phyloP scores from a whole-genome alignment of 2,113 vertebrate genomes.

The Cnemophilus loriae region DNA sequence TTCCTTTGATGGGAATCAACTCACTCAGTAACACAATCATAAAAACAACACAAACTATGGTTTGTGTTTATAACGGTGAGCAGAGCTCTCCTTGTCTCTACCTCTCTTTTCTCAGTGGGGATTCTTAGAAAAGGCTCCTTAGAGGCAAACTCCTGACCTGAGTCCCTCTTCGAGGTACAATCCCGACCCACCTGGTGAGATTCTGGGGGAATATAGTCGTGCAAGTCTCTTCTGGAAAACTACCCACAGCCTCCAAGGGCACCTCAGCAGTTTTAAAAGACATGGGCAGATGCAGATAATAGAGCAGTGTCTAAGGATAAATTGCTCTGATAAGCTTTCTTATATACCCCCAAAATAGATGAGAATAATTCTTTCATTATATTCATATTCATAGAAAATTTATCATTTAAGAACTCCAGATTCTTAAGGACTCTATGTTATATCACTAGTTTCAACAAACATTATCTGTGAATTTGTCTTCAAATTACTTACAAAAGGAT shows the following conservation, averaged over 20 bases:
- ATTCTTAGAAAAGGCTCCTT: background rate
- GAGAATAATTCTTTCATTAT: background rate
- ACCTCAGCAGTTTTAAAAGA: background rate
- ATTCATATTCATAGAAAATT: background rate
- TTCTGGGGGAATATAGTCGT: background rate
- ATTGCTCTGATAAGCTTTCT: background rate
- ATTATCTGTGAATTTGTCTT: background rate
- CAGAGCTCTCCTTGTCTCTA: accelerated
- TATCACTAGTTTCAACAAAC: background rate
- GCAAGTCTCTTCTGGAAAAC: background rate
- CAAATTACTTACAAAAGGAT: background rate
- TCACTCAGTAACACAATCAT: background rate
- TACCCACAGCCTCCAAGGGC: background rate
- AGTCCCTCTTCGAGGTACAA: background rate
- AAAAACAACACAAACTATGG: accelerated
- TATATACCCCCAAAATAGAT: background rate
- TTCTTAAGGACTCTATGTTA: background rate
- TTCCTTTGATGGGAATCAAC: background rate
- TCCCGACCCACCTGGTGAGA: background rate
- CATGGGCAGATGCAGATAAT: background rate
- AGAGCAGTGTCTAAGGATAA: background rate
- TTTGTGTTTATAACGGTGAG: background rate
- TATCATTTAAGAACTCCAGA: background rate
- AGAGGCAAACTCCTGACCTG: background rate
- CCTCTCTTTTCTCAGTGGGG: background rate